Conservation (phyloP, 2,888 invertebrate genomes). For the Theretra japonica region DNA sequence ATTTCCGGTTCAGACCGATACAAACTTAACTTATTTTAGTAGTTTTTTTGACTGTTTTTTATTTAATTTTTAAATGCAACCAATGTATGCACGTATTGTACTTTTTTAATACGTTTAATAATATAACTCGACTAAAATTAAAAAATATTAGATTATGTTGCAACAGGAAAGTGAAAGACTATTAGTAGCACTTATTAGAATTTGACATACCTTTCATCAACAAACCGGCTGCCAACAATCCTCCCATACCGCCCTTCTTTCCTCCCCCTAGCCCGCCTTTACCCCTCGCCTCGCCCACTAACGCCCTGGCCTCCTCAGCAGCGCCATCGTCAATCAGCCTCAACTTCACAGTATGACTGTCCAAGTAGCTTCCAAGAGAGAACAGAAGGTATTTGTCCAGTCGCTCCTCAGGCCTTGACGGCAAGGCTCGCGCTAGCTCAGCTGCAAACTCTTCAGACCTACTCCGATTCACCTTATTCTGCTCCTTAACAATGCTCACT, state of each 20-base stretch:
- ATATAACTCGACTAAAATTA: no score
- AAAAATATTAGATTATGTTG: not conserved
- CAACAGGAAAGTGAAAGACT: not conserved
- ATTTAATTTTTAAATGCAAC: no score
- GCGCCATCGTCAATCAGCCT: conserved; percentile 87
- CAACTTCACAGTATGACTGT: conserved; percentile 89
- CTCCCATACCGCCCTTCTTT: conserved; percentile 81
- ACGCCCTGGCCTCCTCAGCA: conserved; percentile 84
- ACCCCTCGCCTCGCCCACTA: conserved; percentile 82
- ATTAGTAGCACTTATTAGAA: not conserved
- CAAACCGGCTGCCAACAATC: conserved; percentile 83
- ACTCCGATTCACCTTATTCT: conserved; percentile 79
- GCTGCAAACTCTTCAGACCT: conserved; percentile 89
- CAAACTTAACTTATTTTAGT: no score
- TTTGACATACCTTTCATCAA: conserved; percentile 86
- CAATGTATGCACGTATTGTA: no score
- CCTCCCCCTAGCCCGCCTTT: conserved; percentile 80
- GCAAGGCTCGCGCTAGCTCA: conserved; percentile 90
- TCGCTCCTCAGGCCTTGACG: conserved; percentile 90
- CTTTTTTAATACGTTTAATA: no score
- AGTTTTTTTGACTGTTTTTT: no score
- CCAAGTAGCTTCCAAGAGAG: conserved; percentile 88
- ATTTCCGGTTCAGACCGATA: no score
- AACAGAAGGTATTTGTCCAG: conserved; percentile 90
- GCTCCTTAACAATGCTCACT: conserved; percentile 89